Percentiles rank a stretch among this genome's conserved stretches.
phyloP scores from a whole-genome alignment of 2,888 invertebrate genomes.

The Alloplasta piceator region DNA sequence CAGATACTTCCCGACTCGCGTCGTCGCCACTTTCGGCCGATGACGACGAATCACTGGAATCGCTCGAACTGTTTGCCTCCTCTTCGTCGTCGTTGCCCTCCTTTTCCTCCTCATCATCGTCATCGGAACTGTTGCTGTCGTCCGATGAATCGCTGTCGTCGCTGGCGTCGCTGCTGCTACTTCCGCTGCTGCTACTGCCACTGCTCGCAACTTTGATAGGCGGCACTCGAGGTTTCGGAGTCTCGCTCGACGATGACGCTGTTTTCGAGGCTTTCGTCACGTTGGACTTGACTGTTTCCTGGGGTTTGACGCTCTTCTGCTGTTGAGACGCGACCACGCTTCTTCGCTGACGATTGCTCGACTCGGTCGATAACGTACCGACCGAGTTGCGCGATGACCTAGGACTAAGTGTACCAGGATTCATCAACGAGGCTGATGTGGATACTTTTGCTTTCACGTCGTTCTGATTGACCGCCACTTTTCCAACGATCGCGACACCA shows the following conservation, averaged over 20 bases:
- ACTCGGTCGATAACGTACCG: not conserved
- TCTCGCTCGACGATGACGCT: constrained; percentile 7
- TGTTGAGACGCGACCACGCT: constrained; percentile 45
- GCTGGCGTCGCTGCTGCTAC: constrained; percentile 71
- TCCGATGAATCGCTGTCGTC: constrained; percentile 73
- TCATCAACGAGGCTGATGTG: constrained; percentile 9
- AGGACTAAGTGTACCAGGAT: constrained; percentile 68
- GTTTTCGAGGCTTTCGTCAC: not conserved
- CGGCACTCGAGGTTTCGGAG: constrained; percentile 35
- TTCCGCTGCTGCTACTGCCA: constrained; percentile 59
- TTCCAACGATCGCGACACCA: constrained; percentile 50
- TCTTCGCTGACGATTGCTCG: constrained; percentile 54
- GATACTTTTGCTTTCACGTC: not conserved
- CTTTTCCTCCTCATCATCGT: constrained; percentile 69
- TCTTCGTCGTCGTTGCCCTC: constrained; percentile 63
- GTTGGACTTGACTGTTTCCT: constrained; percentile 49
- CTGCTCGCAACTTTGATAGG: constrained; percentile 47
- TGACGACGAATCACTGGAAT: constrained; percentile 74
- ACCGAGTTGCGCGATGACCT: constrained; percentile 71
- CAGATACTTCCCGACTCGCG: constrained; percentile 71
- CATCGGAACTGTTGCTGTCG: constrained; percentile 76
- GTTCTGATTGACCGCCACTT: not conserved
- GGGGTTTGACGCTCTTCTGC: constrained; percentile 51
- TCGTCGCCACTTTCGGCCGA: constrained; percentile 70
- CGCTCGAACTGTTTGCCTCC: constrained; percentile 66